Percentiles rank a stretch among this genome's conserved stretches.
Evolutionary conservation across 2,113 vertebrate genomes (phyloP).

Genomic region (Perca flavescens): DNA sequence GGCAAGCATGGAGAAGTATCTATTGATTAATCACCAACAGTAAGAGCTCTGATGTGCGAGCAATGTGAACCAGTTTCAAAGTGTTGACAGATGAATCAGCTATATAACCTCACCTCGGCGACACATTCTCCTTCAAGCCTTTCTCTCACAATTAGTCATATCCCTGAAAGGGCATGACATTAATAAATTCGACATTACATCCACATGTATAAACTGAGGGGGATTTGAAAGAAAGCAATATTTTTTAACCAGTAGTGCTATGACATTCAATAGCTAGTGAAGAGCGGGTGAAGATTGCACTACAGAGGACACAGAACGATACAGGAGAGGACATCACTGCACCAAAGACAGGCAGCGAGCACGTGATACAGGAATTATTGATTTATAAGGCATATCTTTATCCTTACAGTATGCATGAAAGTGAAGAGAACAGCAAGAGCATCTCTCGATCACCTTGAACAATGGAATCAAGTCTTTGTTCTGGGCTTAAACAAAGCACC

Average conservation of each 20-base stretch:
- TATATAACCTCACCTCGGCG: constrained; percentile 62
- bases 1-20: constrained; percentile 46
- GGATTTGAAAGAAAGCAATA: constrained; percentile 78
- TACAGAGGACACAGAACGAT: constrained; percentile 66
- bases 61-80: constrained; percentile 68
- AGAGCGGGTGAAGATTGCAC: constrained; percentile 56
- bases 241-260: constrained; percentile 73
- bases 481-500: constrained; percentile 62
- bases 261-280: constrained; percentile 79
- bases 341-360: constrained; percentile 50
- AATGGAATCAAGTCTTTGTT: constrained; percentile 74
- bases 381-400: constrained; percentile 82
- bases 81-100: constrained; percentile 77
- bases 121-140: constrained; percentile 78
- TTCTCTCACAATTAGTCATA: constrained; percentile 80
- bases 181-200: constrained; percentile 84
- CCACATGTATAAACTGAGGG: constrained; percentile 77
- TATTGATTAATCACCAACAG: constrained; percentile 72
- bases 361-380: constrained; percentile 76
- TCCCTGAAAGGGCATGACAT: constrained; percentile 83
- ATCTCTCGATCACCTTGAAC: constrained; percentile 70
- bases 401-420: constrained; percentile 76
- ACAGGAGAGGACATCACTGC: constrained; percentile 64
- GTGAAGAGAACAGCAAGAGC: constrained; percentile 69
- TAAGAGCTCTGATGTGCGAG: constrained; percentile 54